Conservation (phyloP, 2,888 invertebrate genomes). For the Leistus spinibarbis region DNA sequence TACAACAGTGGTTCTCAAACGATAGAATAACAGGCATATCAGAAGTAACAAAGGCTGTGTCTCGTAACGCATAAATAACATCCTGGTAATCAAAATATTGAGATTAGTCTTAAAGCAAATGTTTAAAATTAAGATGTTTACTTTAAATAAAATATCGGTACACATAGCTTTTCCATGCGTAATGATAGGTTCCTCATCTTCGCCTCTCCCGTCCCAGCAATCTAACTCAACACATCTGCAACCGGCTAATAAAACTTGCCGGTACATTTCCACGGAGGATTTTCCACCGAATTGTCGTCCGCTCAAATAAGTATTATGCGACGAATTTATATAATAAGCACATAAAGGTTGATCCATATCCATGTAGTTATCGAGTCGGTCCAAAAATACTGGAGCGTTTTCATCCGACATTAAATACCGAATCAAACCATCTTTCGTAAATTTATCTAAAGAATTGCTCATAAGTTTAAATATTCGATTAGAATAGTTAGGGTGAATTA, state of each 20-base stretch:
- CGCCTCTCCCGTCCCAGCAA: slow-evolving; percentile 98
- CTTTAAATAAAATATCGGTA: slow-evolving; percentile 97
- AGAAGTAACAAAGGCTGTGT: slow-evolving; percentile 98
- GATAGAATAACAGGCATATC: slow-evolving; percentile 97
- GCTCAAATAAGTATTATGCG: slow-evolving; percentile 92
- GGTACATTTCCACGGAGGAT: slow-evolving; percentile 98
- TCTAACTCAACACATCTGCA: slow-evolving; percentile 98
- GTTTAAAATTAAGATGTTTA: slow-evolving; percentile 45
- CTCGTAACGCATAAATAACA: slow-evolving; percentile 95
- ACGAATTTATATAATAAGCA: slow-evolving; percentile 99
- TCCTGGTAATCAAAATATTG: slow-evolving; percentile 60
- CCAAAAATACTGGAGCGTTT: slow-evolving; percentile 98
- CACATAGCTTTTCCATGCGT: slow-evolving; percentile 99
- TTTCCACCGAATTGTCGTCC: slow-evolving; percentile 98
- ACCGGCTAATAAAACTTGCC: slow-evolving; percentile 94
- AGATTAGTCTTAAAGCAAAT: neutral
- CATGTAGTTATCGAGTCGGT: slow-evolving; percentile 95
- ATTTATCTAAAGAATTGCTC: slow-evolving; percentile 65
- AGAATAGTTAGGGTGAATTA: slow-evolving; percentile 56
- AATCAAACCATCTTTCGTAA: slow-evolving; percentile 95
- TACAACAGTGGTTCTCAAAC: slow-evolving; percentile 99
- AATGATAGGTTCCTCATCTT: slow-evolving; percentile 98
- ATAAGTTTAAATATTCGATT: slow-evolving; percentile 10
- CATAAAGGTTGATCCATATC: slow-evolving; percentile 99
- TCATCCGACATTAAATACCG: slow-evolving; percentile 99